Conservation (phyloP, 1,140 invertebrate species). For the Drosophila tropicalis region DNA sequence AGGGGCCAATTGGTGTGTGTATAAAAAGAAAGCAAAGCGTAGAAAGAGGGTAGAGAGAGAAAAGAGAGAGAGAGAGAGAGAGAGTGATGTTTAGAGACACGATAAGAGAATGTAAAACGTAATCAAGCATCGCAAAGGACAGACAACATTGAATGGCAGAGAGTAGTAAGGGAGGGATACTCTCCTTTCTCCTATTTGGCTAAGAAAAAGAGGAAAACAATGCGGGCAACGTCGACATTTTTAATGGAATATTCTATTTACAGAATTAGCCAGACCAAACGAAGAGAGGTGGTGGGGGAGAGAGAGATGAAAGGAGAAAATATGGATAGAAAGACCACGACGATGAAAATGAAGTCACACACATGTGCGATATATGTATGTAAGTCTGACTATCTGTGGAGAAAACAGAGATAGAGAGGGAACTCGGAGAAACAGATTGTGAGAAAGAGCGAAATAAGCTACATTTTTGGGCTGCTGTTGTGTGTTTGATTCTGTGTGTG, state of each 20-base stretch:
- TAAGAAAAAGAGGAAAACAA: conserved; percentile 15
- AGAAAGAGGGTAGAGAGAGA: neutral
- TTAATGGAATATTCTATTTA: conserved; percentile 73
- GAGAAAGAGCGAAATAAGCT: neutral
- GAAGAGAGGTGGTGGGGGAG: neutral
- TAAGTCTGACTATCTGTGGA: neutral
- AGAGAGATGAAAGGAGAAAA: neutral
- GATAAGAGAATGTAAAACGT: conserved; percentile 17
- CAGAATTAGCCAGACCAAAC: conserved; percentile 44
- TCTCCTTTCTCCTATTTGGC: conserved; percentile 34
- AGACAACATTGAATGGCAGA: neutral
- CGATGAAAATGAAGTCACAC: conserved; percentile 1
- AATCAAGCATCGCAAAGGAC: conserved; percentile 1
- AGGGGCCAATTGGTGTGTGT: conserved; percentile 3
- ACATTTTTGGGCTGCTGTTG: neutral
- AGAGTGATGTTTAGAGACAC: conserved; percentile 35
- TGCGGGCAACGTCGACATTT: conserved; percentile 49
- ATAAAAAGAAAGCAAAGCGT: neutral
- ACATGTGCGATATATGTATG: neutral
- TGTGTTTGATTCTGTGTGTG: conserved; percentile 1
- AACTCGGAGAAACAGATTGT: neutral
- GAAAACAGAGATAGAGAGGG: neutral
- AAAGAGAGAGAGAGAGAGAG: conserved; percentile 19
- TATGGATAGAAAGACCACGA: neutral
- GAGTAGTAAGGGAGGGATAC: conserved; percentile 14